phyloP scores from a whole-genome alignment of 2,888 invertebrate species.

The Eledone cirrhosa region DNA sequence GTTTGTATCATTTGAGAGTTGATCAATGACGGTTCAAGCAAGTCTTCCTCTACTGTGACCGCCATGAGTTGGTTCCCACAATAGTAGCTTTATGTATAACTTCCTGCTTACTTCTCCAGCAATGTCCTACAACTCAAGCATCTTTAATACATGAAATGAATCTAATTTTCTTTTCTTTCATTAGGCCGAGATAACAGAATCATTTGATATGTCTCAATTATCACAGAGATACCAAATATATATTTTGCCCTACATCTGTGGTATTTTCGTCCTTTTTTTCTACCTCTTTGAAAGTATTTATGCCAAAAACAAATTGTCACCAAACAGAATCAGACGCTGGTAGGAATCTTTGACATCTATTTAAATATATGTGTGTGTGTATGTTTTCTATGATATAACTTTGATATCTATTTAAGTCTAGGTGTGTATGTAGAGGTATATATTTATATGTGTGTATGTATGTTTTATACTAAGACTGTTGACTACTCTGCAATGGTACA shows the following conservation, averaged over 20 bases:
- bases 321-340: slow-evolving; percentile 62
- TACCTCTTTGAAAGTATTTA: slow-evolving; percentile 62
- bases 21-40: too few relatives aligned
- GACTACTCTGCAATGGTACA: too few relatives aligned
- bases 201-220: slow-evolving; percentile 49
- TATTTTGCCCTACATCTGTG: slow-evolving; percentile 48
- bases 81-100: too few relatives aligned
- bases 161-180: slow-evolving; percentile 29
- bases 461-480: not conserved
- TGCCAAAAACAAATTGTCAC: slow-evolving; percentile 60
- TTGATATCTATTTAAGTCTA: not conserved
- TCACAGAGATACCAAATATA: slow-evolving; percentile 50
- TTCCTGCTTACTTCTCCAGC: too few relatives aligned
- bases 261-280: slow-evolving; percentile 52
- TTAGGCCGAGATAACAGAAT: slow-evolving; percentile 48
- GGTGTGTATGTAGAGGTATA: not conserved
- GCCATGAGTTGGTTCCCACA: too few relatives aligned
- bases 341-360: slow-evolving; percentile 36
- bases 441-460: not conserved
- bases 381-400: not conserved
- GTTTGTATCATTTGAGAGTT: too few relatives aligned
- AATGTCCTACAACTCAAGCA: too few relatives aligned
- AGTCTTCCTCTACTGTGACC: too few relatives aligned
- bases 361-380: slow-evolving; percentile 7
- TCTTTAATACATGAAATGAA: too few relatives aligned